Conservation (phyloP, 2,797 vertebrate genomes). For the Gymnocypris eckloni region DNA sequence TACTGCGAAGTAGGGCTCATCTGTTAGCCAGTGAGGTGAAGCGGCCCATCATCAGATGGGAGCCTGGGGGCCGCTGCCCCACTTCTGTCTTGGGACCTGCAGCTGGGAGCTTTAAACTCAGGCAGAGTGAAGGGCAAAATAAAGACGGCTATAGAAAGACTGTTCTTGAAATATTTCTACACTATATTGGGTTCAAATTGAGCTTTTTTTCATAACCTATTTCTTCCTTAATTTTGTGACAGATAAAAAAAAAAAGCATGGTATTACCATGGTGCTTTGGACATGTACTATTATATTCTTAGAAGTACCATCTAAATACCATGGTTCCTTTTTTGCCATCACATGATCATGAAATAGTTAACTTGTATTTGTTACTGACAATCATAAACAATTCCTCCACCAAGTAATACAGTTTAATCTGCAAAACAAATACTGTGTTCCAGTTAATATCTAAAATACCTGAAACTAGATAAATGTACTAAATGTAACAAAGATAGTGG, state of each 20-base stretch:
- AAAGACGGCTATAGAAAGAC: conserved; percentile 25
- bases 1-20: conserved; percentile 59
- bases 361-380: background rate
- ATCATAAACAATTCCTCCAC: background rate
- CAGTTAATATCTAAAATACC: too few relatives aligned
- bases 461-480: too few relatives aligned
- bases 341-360: background rate
- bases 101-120: conserved; percentile 40
- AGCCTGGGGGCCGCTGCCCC: conserved; percentile 49
- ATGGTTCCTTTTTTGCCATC: background rate
- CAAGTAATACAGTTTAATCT: too few relatives aligned
- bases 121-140: conserved; percentile 40
- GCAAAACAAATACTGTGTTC: too few relatives aligned
- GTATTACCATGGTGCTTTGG: background rate
- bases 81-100: conserved; percentile 50
- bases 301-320: background rate
- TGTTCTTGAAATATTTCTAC: conserved; percentile 14
- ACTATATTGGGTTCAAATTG: background rate
- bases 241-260: background rate
- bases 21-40: conserved; percentile 54
- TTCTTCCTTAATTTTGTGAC: background rate
- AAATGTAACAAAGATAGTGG: too few relatives aligned
- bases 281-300: background rate
- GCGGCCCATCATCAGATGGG: conserved; percentile 29
- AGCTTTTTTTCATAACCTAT: background rate